Base-by-base conservation (phyloP, 1,140 invertebrate species). In the Chironomus striatipennis region DNA sequence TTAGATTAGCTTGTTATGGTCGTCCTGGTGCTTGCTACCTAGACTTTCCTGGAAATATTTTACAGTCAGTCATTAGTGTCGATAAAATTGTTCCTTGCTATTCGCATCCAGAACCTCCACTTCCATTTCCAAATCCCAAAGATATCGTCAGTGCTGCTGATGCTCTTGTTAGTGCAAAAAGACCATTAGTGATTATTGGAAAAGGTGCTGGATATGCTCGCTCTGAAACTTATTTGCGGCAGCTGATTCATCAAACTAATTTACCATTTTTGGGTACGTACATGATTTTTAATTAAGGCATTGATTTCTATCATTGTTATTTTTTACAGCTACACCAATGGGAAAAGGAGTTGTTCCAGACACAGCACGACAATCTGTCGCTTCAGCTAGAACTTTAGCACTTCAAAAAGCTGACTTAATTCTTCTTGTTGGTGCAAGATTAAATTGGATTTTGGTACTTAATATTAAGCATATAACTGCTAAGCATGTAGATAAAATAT, bases 291-390 rank as follows among this genome's bases (percentile, higher is more conserved):
- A n/a, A n/a, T n/a, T n/a, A n/a, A n/a, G n/a, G n/a, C n/a, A n/a
- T n/a, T n/a, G n/a, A n/a, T n/a, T n/a, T n/a, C n/a, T n/a, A n/a
- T n/a, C n/a, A n/a, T n/a, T n/a, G n/a, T n/a, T n/a, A 34, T 34
- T 34, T 34, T 34, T 34, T n/a, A n/a, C n/a, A 42, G 90, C 96
- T 1, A 98, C 95, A 15, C 96, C 97, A 1, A 98, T 98, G 95
- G 97, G 88, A n/a, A 98, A 98, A 85, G 97, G 96, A 47, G 93
- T 97, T 2, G 88, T 98, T 9, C 85, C 94, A 0, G 97, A 98
- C 81, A 86, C 85, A 15, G 90, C 94, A 77, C 76, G 82, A 1
- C 85, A 88, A 75, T 95, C 93, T 82, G 91, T 98, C 4, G 88
- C 90, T 3, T 88, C 93, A 17, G 95, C 96, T 1, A 87, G 97